Base-by-base conservation (phyloP, 2,888 invertebrate genomes). In the Lithophane semibrunnea region DNA sequence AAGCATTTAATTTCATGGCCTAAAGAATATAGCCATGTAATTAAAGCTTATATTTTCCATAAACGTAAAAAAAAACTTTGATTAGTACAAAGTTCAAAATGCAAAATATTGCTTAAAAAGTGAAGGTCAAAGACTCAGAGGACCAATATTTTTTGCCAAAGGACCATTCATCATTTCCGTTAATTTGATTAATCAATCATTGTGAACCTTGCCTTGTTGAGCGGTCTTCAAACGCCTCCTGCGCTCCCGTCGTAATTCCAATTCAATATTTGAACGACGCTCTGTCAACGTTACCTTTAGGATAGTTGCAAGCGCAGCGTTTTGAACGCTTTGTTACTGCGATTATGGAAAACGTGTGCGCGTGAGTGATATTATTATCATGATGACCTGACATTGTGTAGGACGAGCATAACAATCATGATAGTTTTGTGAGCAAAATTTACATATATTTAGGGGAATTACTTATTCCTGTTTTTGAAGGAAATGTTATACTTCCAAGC, bases 211-310 rank as follows among this genome's bases (percentile, higher is more conserved):
- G 81, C 91, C 73, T 91, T 88, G 87, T 83, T 79, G 79, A 86
- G 86, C 82, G 77, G 88, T 88, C 90, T 88, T 87, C 79, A 71
- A 88, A 86, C 85, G 85, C 82, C 86, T 88, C 86, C 84, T 88
- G 87, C 84, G 86, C 88, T 89, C 87, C 84, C 91, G 90, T 91
- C 91, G 91, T 91, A 93, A 92, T 93, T 92, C 89, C 90, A 92
- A 92, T 92, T 92, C 92, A 91, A 93, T 93, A 93, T 93, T 93
- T 93, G 92, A 92, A 92, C 90, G 91, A 88, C 89, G 88, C 90
- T 90, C 90, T 90, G 91, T 92, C 92, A 92, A 91, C 89, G 88
- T 86, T 82, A 84, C 79, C 42, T 69, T 83, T 84, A 88, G 73
- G 79, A 7, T 49, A 5, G 67, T 49, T 75, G 0, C 77, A 85